phyloP scores from a whole-genome alignment of 2,888 invertebrate genomes.

The Calephelis perditalis region DNA sequence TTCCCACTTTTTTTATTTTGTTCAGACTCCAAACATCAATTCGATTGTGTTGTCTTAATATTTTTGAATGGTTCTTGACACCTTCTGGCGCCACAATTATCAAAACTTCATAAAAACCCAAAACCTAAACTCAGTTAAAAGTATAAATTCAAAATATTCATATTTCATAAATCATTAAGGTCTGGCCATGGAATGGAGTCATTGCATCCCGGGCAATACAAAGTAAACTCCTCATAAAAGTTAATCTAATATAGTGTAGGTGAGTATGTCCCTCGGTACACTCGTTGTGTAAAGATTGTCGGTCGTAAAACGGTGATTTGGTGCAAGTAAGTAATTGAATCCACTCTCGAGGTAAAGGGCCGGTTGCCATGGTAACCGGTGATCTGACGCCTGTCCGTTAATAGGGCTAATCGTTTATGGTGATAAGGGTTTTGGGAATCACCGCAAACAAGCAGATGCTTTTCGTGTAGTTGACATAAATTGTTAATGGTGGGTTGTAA shows the following conservation, averaged over 20 bases:
- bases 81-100: too few species aligned
- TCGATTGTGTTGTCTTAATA: too few species aligned
- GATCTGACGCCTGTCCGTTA: slow-evolving; percentile 15
- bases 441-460: background rate
- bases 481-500: background rate
- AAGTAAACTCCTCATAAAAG: background rate
- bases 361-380: slow-evolving; percentile 18
- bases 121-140: too few species aligned
- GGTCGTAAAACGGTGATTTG: slow-evolving; percentile 15
- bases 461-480: too few species aligned
- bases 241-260: background rate
- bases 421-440: background rate
- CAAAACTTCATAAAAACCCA: too few species aligned
- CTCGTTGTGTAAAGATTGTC: slow-evolving; percentile 15
- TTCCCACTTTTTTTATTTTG: too few species aligned
- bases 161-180: too few species aligned
- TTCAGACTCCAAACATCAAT: too few species aligned
- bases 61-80: too few species aligned
- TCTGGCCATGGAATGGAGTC: too few species aligned
- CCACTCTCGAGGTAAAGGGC: slow-evolving; percentile 13
- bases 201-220: too few species aligned
- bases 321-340: slow-evolving; percentile 11
- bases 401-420: background rate
- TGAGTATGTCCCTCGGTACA: background rate
- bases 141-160: too few species aligned